Base-by-base conservation (phyloP, 2,113 vertebrate genomes). In the Ornithorhynchus anatinus region DNA sequence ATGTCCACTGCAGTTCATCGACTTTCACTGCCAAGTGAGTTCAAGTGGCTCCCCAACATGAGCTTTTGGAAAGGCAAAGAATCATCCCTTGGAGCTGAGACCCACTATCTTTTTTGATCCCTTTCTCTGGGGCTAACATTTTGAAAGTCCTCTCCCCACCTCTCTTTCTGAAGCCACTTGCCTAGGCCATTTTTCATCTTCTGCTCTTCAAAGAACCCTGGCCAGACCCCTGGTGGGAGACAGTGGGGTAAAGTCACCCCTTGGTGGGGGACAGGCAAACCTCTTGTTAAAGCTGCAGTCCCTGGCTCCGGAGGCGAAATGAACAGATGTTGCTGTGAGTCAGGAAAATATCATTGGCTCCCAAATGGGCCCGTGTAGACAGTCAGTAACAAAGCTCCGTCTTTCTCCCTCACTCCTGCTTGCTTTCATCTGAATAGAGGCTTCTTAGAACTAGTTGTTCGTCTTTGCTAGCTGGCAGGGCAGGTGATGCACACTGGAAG, bases 391-490 rank as follows among this genome's bases (percentile, higher is more conserved):
- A 57, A 68, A 58, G 33, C 27, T 9, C 33, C 10, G 70, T 38
- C 44, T 35, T 61, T 20, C 59, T 56, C 39, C 38, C 22, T 38
- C 51, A 37, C 70, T 33, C 60, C 69, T n/a, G n/a, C n/a, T n/a
- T n/a, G n/a, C n/a, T n/a, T n/a, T n/a, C n/a, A n/a, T n/a, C n/a
- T n/a, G n/a, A n/a, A n/a, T n/a, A n/a, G 47, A 50, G 31, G 47
- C 47, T 27, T 50, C 25, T 60, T 59, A 61, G 68, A 65, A 70
- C 59, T 65, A 73, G 40, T 53, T 42, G 50, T 78, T 63, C 75
- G 59, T 70, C 59, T 77, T 67, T 52, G 71, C n/a, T n/a, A n/a
- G n/a, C n/a, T n/a, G n/a, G n/a, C n/a, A n/a, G n/a, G n/a, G n/a
- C n/a, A n/a, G n/a, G n/a, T n/a, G n/a, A n/a, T n/a, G n/a, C n/a